A percentile compares a stretch with the other conserved stretches of the same genome.
Evolutionary conservation across 2,113 vertebrate species (phyloP).

Genomic region (Brachyistius frenatus): DNA sequence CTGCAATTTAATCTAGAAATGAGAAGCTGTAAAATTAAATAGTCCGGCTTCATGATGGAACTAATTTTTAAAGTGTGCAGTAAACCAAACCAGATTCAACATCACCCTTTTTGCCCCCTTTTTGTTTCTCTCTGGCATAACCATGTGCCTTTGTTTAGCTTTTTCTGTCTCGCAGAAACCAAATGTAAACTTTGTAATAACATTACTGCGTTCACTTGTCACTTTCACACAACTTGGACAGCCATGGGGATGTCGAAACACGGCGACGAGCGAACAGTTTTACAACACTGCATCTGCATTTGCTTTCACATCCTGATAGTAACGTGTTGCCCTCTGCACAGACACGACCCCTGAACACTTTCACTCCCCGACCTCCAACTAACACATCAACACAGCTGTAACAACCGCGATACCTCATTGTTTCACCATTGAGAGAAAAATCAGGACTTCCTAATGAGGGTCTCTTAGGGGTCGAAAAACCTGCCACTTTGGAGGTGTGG

Average conservation of each 20-base stretch:
- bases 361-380: background rate
- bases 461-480: background rate
- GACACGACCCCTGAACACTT: constrained; percentile 1
- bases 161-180: constrained; percentile 41
- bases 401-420: constrained; percentile 20
- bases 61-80: constrained; percentile 75
- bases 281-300: constrained; percentile 37
- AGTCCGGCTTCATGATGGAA: constrained; percentile 73
- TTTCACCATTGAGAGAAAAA: constrained; percentile 10
- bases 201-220: constrained; percentile 15
- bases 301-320: constrained; percentile 13
- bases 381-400: constrained; percentile 4
- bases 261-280: constrained; percentile 19
- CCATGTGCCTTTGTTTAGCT: constrained; percentile 2
- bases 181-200: constrained; percentile 37
- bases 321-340: constrained; percentile 12
- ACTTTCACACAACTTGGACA: constrained; percentile 24
- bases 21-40: constrained; percentile 73
- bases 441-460: background rate
- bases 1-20: constrained; percentile 71
- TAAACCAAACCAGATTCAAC: constrained; percentile 78
- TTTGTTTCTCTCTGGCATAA: constrained; percentile 33
- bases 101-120: constrained; percentile 25
- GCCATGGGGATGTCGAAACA: constrained; percentile 34
- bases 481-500: constrained; percentile 36